Evolutionary conservation across 1,140 invertebrate species (phyloP).

Genomic region (Tetramorium alpestre): DNA sequence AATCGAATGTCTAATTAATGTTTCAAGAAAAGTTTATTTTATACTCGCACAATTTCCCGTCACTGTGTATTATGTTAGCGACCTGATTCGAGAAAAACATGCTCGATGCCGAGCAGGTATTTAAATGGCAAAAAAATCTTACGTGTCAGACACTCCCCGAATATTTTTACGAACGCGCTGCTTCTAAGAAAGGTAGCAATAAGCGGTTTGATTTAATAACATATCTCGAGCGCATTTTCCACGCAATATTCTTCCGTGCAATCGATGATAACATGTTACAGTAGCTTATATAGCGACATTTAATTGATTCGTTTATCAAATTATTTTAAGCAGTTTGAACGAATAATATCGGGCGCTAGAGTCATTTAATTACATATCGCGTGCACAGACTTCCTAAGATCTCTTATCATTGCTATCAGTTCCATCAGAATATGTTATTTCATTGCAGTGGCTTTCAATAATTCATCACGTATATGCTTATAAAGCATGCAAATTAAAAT

Average conservation of each 20-base stretch:
- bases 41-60: background rate
- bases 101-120: background rate
- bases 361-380: slow-evolving; percentile 28
- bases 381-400: background rate
- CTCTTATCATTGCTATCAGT: background rate
- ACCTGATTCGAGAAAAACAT: background rate
- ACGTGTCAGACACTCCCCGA: slow-evolving; percentile 25
- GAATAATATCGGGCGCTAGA: slow-evolving; percentile 41
- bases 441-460: background rate
- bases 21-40: slow-evolving; percentile 22
- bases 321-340: slow-evolving; percentile 41
- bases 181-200: slow-evolving; percentile 52
- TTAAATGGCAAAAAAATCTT: slow-evolving; percentile 33
- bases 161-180: slow-evolving; percentile 17
- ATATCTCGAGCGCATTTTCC: slow-evolving; percentile 19
- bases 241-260: slow-evolving; percentile 15
- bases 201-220: slow-evolving; percentile 47
- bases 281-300: slow-evolving; percentile 8
- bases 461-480: slow-evolving; percentile 3
- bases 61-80: slow-evolving; percentile 22
- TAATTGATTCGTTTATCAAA: slow-evolving; percentile 60
- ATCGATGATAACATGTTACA: slow-evolving; percentile 47
- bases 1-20: slow-evolving; percentile 27
- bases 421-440: slow-evolving; percentile 3
- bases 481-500: background rate